Conservation (phyloP, 2,888 invertebrate genomes). For the Heliconius charithonia region DNA sequence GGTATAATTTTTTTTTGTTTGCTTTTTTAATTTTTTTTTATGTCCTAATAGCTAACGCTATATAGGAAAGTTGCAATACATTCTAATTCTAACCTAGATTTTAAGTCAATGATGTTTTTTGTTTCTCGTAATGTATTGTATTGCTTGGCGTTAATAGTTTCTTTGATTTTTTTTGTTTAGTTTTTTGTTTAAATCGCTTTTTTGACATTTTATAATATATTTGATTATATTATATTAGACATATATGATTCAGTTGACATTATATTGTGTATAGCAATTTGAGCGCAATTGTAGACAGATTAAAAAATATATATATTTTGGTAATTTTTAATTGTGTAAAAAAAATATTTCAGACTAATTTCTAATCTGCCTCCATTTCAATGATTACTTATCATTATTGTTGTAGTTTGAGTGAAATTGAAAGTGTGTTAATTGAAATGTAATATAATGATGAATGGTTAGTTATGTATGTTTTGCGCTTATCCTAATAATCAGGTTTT, state of each 20-base stretch:
- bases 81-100: slow-evolving; percentile 63
- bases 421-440: slow-evolving; percentile 49
- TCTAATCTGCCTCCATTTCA: slow-evolving; percentile 18
- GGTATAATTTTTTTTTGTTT: slow-evolving; percentile 28
- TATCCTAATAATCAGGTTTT: slow-evolving; percentile 81
- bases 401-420: slow-evolving; percentile 38
- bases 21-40: slow-evolving; percentile 27
- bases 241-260: slow-evolving; percentile 12
- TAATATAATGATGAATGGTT: slow-evolving; percentile 49
- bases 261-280: background rate
- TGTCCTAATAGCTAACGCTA: slow-evolving; percentile 46
- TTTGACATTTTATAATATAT: slow-evolving; percentile 16
- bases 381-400: slow-evolving; percentile 31
- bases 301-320: background rate
- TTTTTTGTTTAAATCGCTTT: background rate
- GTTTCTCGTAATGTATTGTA: slow-evolving; percentile 4
- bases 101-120: slow-evolving; percentile 56
- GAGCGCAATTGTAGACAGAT: slow-evolving; percentile 16
- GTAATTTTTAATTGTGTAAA: background rate
- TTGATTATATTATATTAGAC: slow-evolving; percentile 2
- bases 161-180: background rate
- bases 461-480: slow-evolving; percentile 72
- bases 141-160: background rate
- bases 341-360: background rate
- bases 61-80: slow-evolving; percentile 71